Base-by-base conservation (phyloP, 92 coral and sea anemone species). In the Phymanthus crucifer region DNA sequence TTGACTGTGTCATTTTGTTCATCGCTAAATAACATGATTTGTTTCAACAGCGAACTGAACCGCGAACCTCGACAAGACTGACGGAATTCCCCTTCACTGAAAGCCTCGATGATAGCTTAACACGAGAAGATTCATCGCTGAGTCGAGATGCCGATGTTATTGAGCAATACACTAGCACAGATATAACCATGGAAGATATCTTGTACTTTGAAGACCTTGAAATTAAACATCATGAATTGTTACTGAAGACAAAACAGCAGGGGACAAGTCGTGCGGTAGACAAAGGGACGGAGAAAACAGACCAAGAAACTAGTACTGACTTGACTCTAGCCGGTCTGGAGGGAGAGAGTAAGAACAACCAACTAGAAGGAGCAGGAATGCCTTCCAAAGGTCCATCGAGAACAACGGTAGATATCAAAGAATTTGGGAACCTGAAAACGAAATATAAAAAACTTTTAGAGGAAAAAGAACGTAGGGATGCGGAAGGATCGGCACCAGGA, bases 131-230 rank as follows among this genome's bases (percentile, higher is more conserved):
- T 8, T 27, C 65, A 14, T 29, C 37, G 26, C 43, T 34, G 17
- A 50, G 56, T 73, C 34, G 66, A 32, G n/a, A 40, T 18, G 58
- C 12, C 40, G 69, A 29, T 61, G 12, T 24, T 5, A 33, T 31
- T 24, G 88, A 83, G 50, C 91, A 77, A 40, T 86, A 82, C 14
- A 89, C 89, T 50, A 84, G 84, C 78, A 92, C 97, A 9, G 97
- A 92, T 40, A 76, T 92, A 13, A 92, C 97, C 29, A 71, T 87
- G 24, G 81, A 80, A 57, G 91, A 86, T 77, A 72, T 92, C 47
- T 73, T 72, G 40, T 92, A 81, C 82, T 83, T 92, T 46, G 97
- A 89, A 43, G 80, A 84, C 33, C 78, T 84, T 5, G 93, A 92
- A 73, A 77, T 54, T 54, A 84, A 82, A 47, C 87, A 75, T 82